phyloP scores from a whole-genome alignment of 1,140 invertebrate species.

The Mylabris phalerata region DNA sequence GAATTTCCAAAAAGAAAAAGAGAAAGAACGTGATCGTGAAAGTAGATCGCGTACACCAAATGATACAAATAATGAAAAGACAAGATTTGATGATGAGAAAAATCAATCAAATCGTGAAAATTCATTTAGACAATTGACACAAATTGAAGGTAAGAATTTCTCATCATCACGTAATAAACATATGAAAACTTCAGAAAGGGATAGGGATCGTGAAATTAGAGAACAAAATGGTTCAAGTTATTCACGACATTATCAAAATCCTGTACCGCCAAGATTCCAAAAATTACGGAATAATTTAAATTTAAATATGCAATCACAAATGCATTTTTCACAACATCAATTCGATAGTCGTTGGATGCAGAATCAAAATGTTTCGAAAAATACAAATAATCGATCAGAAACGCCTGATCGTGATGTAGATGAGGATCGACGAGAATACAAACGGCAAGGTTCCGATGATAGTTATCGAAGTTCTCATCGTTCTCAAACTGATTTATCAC shows the following conservation, averaged over 20 bases:
- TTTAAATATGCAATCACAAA: constrained; percentile 16
- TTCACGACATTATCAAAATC: constrained; percentile 66
- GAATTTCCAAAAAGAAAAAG: constrained; percentile 53
- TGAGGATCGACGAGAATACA: constrained; percentile 27
- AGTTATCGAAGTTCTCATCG: constrained; percentile 24
- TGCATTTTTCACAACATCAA: constrained; percentile 9
- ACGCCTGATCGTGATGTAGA: constrained; percentile 22
- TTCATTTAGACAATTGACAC: constrained; percentile 41
- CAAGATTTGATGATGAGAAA: constrained; percentile 10
- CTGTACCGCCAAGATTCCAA: constrained; percentile 79
- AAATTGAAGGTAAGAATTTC: constrained; percentile 43
- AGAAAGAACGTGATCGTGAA: constrained; percentile 38
- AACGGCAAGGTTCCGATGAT: constrained; percentile 30
- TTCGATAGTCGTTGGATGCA: constrained; percentile 18
- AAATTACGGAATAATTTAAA: constrained; percentile 45
- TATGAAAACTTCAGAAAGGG: constrained; percentile 43
- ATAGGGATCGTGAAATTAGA: constrained; percentile 19
- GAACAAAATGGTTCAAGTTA: constrained; percentile 46
- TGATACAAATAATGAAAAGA: constrained; percentile 22
- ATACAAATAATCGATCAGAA: neutral
- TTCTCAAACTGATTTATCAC: constrained; percentile 6
- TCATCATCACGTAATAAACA: constrained; percentile 27
- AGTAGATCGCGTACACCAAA: constrained; percentile 19
- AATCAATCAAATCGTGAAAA: constrained; percentile 9
- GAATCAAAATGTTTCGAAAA: neutral